Base-by-base conservation (phyloP, 2,888 invertebrate genomes). In the Drosophila borealis region DNA sequence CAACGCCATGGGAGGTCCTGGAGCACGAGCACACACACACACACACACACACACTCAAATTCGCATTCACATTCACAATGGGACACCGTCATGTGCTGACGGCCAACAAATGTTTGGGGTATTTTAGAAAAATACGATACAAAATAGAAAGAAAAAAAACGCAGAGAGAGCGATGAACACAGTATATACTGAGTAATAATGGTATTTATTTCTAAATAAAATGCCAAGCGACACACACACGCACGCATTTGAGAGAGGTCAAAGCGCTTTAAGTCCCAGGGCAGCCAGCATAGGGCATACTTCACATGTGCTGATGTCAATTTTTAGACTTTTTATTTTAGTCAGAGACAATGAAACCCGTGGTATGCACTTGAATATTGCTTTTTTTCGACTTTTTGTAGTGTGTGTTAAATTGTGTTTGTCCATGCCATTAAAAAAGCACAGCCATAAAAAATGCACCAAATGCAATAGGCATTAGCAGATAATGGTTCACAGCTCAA, bases 141-240 rank as follows among this genome's bases (percentile, higher is more conserved):
- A 79, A 75, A 79, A 70, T 77, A 64, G 63, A 17, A 37, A 49
- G 45, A 67, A 21, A 48, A 44, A 13, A 4, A 39, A 25, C 13
- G n/a, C 19, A 13, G 39, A 36, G 21, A 50, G 39, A 48, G 42
- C 36, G 49, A 55, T 14, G 34, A 50, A 29, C 49, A 61, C 44
- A 8, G 29, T 29, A 53, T 53, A 68, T 64, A 59, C 46, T 49
- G 76, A 68, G 80, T 80, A 80, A 81, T 81, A 82, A 77, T 71
- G 77, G 82, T 82, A 81, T 81, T 81, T 81, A 81, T 81, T 81
- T 81, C 80, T 64, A 79, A 77, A 81, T 81, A 81, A 79, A 79
- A 79, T 77, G 62, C 61, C 69, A 77, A 46, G n/a, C 33, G 19
- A 34, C 67, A 62, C 13, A 42, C 29, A 69, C 48, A 39, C 45